phyloP scores from a whole-genome alignment of 64 coral and sea anemone genomes.

The Dendronephthya gigantea region DNA sequence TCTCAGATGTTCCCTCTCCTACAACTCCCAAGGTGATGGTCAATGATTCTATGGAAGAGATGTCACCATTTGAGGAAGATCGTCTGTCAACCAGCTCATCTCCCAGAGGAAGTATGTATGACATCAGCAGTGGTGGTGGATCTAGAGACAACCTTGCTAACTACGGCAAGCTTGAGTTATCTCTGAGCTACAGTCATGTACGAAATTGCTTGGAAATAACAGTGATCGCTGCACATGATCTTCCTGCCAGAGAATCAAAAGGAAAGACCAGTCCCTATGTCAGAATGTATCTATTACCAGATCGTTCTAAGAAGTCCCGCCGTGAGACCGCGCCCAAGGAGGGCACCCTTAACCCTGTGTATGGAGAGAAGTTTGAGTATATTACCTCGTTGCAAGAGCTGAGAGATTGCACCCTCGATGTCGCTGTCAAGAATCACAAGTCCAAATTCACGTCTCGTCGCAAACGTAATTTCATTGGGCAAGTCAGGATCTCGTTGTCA shows the following conservation, averaged over 20 bases:
- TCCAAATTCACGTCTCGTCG: slow-evolving; percentile 34
- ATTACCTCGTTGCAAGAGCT: slow-evolving; percentile 58
- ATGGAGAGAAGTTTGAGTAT: slow-evolving; percentile 77
- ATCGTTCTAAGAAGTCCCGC: slow-evolving; percentile 48
- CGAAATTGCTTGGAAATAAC: slow-evolving; percentile 52
- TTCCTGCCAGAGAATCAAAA: slow-evolving; percentile 32
- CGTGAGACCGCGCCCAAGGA: slow-evolving; percentile 46
- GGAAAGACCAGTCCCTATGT: slow-evolving; percentile 68
- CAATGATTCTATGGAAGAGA: not conserved
- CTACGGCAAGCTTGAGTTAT: slow-evolving; percentile 55
- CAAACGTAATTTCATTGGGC: slow-evolving; percentile 50
- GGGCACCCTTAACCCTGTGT: slow-evolving; percentile 53
- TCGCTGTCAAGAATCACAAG: slow-evolving; percentile 58
- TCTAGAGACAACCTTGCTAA: slow-evolving; percentile 23
- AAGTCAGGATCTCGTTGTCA: not conserved
- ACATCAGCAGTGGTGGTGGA: not conserved
- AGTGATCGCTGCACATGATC: slow-evolving; percentile 33
- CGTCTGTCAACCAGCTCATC: not conserved
- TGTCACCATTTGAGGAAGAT: not conserved
- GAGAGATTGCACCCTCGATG: slow-evolving; percentile 38
- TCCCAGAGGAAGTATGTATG: slow-evolving; percentile 7
- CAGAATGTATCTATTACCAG: slow-evolving; percentile 58
- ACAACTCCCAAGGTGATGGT: not conserved
- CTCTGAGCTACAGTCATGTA: slow-evolving; percentile 56
- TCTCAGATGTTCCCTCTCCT: not conserved